Percentiles rank a stretch among this genome's conserved stretches.
Evolutionary conservation across 2,888 invertebrate genomes (phyloP).

Genomic region (Incurvaria masculella): DNA sequence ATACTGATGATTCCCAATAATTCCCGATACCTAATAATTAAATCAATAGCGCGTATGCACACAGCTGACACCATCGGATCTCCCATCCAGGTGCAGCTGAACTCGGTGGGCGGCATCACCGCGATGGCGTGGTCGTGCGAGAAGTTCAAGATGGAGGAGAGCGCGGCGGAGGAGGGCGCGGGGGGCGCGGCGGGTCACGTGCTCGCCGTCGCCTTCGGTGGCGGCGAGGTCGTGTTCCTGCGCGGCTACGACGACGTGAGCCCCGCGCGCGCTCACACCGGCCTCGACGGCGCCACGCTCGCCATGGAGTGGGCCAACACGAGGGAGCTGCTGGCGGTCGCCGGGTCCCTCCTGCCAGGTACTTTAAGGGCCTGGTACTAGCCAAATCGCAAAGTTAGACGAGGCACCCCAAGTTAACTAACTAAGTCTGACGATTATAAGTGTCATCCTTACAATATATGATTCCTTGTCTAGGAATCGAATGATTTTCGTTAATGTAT

Average conservation of each 20-base stretch:
- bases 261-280: slow-evolving; percentile 81
- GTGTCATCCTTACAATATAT: no score
- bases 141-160: slow-evolving; percentile 97
- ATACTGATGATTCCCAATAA: no score
- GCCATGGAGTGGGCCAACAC: slow-evolving; percentile 98
- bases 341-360: slow-evolving; percentile 65
- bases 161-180: slow-evolving; percentile 66
- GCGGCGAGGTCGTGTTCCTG: slow-evolving; percentile 86
- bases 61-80: not conserved
- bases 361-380: slow-evolving; percentile 12
- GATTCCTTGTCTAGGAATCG: no score
- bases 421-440: no score
- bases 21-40: no score
- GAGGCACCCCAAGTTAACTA: no score
- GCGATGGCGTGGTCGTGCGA: slow-evolving; percentile 97
- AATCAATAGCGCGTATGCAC: no score
- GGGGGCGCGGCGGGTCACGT: slow-evolving; percentile 65
- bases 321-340: slow-evolving; percentile 86
- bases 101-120: slow-evolving; percentile 81
- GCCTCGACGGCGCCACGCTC: slow-evolving; percentile 72
- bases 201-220: slow-evolving; percentile 83
- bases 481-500: no score
- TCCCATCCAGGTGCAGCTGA: slow-evolving; percentile 68
- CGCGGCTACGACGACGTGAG: slow-evolving; percentile 92
- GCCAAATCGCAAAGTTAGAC: no score